Evolutionary conservation across 2,888 invertebrate genomes (phyloP), one percentile per base, ranked within the genome.

Genomic region (Seira ritae): DNA sequence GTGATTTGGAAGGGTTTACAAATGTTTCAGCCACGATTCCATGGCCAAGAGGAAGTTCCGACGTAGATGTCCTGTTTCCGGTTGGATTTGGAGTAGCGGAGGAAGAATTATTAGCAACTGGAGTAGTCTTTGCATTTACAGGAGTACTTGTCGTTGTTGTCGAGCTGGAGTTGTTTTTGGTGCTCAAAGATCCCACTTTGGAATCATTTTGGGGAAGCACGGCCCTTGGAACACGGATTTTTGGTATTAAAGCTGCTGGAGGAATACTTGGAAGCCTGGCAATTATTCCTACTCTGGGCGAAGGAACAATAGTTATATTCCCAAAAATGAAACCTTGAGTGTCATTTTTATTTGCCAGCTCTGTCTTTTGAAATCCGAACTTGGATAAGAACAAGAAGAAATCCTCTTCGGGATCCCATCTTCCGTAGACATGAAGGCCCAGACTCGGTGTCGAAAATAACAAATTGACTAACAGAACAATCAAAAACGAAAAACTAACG

Each of bases 321-420:
- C 99, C 99, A 91, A 97, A 99, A 89, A 99, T 97, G 91, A 96
- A 98, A 69, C 98, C 98, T 91, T 95, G 95, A 87, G 97, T 96
- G 90, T 96, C 95, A 89, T 94, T 95, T 89, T 94, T 94, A 89
- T 95, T 94, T 91, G 96, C 95, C 65, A 94, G 93, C 91, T 97
- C 96, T 15, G 98, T 98, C 91, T 98, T 97, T 92, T 98, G 98
- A 91, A 98, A 97, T 80, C 98, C 98, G 91, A 98, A 99, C 91
- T 98, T 98, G 22, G 96, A 94, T 74, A 99, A 92, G 91, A 98
- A 97, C 91, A 95, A 95, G 91, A 97, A 98, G 91, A 96, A 96
- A 69, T 96, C 95, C 69, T 92, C 92, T 15, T 72, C 77, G 1
- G 94, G 93, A 86, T 92, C 92, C 91, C 94, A 95, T 4, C 92